A percentile compares a stretch with the other conserved stretches of the same genome.
Conservation (phyloP, 2,113 vertebrate genomes). For the Phyllostomus hastatus region DNA sequence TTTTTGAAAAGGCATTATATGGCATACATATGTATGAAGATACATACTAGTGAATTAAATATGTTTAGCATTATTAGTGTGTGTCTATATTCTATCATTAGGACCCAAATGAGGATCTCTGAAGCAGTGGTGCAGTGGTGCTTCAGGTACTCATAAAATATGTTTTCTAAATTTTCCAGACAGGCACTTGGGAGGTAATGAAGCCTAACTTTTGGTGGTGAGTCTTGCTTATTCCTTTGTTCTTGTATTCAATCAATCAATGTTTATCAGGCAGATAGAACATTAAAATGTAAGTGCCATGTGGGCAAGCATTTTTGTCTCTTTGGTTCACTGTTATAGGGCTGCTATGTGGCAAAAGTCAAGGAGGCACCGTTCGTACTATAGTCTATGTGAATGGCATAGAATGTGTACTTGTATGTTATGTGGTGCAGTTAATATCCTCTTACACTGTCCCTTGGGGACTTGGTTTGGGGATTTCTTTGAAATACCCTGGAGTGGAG, state of each 20-base stretch:
- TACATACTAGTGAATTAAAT: background rate
- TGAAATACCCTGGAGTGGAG: background rate
- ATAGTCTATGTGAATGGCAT: background rate
- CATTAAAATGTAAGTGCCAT: background rate
- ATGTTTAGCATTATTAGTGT: slow-evolving; percentile 21
- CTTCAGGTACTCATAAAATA: background rate
- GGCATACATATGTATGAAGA: background rate
- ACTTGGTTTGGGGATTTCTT: slow-evolving; percentile 4
- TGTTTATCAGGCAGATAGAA: background rate
- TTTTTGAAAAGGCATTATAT: background rate
- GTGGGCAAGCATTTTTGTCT: background rate
- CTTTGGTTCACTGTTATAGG: background rate
- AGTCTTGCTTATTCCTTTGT: background rate
- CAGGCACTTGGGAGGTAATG: background rate
- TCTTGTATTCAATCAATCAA: background rate
- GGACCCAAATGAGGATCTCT: background rate
- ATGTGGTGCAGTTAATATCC: background rate
- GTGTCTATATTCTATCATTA: background rate
- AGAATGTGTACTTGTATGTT: background rate
- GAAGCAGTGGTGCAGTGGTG: background rate
- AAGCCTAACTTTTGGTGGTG: background rate
- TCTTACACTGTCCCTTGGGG: background rate
- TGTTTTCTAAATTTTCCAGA: background rate
- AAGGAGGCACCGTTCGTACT: background rate
- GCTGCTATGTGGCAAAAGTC: background rate